These are phyloP conservation scores for Nothocercus julius DNA, from an alignment of 2,113 vertebrate species.

Conservation along the genomic window DNA sequence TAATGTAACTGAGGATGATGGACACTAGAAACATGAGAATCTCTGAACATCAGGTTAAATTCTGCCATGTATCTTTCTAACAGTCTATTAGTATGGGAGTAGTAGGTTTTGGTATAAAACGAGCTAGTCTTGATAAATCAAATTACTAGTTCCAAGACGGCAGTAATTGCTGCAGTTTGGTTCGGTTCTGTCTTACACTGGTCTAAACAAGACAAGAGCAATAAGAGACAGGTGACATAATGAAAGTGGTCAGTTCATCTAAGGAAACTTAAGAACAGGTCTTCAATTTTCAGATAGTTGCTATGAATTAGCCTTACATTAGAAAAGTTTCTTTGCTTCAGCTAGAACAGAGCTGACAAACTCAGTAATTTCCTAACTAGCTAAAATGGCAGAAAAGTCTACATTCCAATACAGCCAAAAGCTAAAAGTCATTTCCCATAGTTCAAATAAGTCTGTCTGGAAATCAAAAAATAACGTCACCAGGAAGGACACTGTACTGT, in stretches of 20 bases:
- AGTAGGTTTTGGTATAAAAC: background rate
- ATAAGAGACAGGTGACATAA: background rate
- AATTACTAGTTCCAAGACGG: background rate
- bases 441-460: background rate
- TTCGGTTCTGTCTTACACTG: background rate
- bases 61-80: background rate
- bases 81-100: background rate
- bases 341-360: background rate
- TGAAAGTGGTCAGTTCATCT: background rate
- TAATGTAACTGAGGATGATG: background rate
- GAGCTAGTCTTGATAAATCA: background rate
- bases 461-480: background rate
- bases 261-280: background rate
- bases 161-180: no score
- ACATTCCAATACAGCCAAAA: background rate
- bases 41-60: background rate
- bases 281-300: background rate
- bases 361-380: background rate
- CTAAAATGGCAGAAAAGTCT: background rate
- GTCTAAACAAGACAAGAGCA: background rate
- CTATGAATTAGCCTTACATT: fast-evolving
- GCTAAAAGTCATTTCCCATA: background rate
- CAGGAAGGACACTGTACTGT: background rate
- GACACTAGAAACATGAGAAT: background rate
- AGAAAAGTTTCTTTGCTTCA: background rate